A percentile compares a stretch with the other conserved stretches of the same genome.
These are phyloP conservation scores for Genyomyrus donnyi DNA, from an alignment of 2,113 vertebrate genomes.

Conservation along the genomic window DNA sequence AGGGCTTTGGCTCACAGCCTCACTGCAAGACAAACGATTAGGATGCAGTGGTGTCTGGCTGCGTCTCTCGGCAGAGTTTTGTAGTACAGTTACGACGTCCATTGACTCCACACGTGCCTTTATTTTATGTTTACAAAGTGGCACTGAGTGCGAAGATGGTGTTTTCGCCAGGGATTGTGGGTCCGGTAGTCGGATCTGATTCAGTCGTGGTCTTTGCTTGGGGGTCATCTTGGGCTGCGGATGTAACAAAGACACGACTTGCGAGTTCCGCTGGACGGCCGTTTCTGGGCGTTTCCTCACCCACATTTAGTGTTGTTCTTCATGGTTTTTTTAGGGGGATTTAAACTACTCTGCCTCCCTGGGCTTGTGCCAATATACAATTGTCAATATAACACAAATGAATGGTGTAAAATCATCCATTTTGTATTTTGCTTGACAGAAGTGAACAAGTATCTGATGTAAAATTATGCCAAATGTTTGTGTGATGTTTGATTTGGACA, in stretches of 20 bases:
- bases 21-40: background rate
- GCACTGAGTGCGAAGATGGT: background rate
- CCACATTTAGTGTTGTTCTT: background rate
- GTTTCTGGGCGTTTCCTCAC: background rate
- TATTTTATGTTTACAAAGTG: background rate
- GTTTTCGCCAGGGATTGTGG: background rate
- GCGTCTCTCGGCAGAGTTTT: background rate
- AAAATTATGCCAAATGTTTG: background rate
- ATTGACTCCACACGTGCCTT: background rate
- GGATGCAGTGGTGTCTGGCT: background rate
- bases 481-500: background rate
- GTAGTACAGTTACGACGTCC: background rate
- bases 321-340: background rate
- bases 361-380: background rate
- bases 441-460: background rate
- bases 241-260: background rate
- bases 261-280: background rate
- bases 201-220: background rate
- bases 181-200: background rate
- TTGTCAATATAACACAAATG: background rate
- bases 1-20: background rate
- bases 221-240: background rate
- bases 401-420: background rate
- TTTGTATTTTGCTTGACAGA: slow-evolving; percentile 7
- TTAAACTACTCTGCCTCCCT: background rate